Percentiles rank a stretch among this genome's conserved stretches.
Evolutionary conservation across 2,888 invertebrate species (phyloP).

Genomic region (Nymphalis polychloros): DNA sequence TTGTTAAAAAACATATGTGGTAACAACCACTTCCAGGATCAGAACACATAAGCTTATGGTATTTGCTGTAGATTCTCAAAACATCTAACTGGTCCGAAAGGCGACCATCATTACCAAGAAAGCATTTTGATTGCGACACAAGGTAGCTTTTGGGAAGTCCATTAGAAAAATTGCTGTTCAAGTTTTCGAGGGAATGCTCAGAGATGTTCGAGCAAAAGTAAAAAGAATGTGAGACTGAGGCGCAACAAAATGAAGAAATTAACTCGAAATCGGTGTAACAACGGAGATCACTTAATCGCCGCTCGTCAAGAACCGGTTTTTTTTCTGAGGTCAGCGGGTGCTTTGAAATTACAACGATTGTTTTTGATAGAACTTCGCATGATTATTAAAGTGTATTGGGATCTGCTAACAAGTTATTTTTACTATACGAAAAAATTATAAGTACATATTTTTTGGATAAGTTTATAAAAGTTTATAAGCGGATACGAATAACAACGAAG

Average conservation of each 20-base stretch:
- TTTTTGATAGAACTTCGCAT: constrained; percentile 49
- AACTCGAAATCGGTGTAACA: constrained; percentile 73
- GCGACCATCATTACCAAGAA: constrained; percentile 49
- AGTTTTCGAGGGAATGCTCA: constrained; percentile 49
- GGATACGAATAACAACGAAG: no score
- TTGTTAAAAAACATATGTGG: constrained; percentile 14
- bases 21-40: constrained; percentile 21
- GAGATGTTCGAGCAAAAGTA: constrained; percentile 44
- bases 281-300: constrained; percentile 72
- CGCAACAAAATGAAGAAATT: constrained; percentile 76
- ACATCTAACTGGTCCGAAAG: constrained; percentile 31
- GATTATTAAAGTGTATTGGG: constrained; percentile 29
- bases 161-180: constrained; percentile 74
- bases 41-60: constrained; percentile 22
- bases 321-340: constrained; percentile 51
- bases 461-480: no score
- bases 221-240: constrained; percentile 51
- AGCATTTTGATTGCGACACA: constrained; percentile 49
- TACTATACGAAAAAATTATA: neutral
- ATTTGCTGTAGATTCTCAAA: constrained; percentile 27
- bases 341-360: constrained; percentile 57
- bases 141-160: constrained; percentile 53
- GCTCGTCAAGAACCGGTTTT: constrained; percentile 61
- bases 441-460: neutral
- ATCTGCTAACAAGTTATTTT: constrained; percentile 7